Evolutionary conservation across 1,140 invertebrate species (phyloP), one percentile per base, ranked within the genome.

Genomic region (Drosophila dunni): DNA sequence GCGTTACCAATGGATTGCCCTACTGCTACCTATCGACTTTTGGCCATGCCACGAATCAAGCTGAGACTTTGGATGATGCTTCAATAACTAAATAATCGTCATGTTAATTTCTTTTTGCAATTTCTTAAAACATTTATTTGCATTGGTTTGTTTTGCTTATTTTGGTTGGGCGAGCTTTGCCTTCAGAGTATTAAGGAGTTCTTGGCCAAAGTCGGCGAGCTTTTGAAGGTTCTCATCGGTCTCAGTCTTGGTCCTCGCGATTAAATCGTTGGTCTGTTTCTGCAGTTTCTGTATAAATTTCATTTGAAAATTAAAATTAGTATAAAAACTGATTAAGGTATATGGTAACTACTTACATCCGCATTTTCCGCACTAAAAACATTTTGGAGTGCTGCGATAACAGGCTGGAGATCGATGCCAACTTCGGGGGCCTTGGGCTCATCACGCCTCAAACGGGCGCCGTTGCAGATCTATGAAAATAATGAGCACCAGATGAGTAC

Each of bases 401-500:
- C 0, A 0, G 48, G 48, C 58, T 60, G 0, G 1, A 60, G 8
- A 0, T 40, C 20, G 0, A 2, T 0, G 38, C 0, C 0, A 6
- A 0, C 0, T 0, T 2, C 10, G 1, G 33, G 3, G 0, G 9
- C 0, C 2, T 8, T 9, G 4, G 79, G 38, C 7, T 57, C 61
- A 8, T 82, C 79, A 17, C 79, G 79, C 0, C 17, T 0, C 6
- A 83, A 0, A 17, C 80, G 66, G 6, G n/a, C 54, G 6, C 63
- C 29, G 56, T 77, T 77, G 64, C 73, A 75, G 42, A 83, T 38
- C 80, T 83, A 17, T 80, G 13, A 46, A 20, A 3, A 34, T 15
- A 60, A 56, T 3, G 0, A 40, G 17, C 15, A 34, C 1, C 11
- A 42, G 11, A 7, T 34, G 10, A 54, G n/a, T 7, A 42, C 0